Evolutionary conservation across 2,797 vertebrate species (phyloP).

Genomic region (Arctocebus calabarensis): DNA sequence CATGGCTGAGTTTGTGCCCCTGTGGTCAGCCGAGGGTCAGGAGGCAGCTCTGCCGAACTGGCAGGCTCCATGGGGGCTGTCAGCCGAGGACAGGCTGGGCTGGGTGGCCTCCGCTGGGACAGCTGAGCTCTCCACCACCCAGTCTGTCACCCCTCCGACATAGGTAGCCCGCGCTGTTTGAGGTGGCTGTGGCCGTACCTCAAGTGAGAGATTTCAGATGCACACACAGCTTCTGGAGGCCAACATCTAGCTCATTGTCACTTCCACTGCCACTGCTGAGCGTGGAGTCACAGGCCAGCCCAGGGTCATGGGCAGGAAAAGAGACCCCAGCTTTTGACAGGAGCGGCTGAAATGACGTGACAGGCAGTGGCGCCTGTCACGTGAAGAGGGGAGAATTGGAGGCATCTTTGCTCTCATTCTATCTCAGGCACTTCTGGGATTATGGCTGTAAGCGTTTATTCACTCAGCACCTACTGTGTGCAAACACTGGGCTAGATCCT

Average conservation of each 20-base stretch:
- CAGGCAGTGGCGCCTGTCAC: not conserved
- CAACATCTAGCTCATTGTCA: not conserved
- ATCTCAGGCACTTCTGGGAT: not conserved
- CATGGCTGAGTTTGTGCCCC: not conserved
- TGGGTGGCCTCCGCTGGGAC: not conserved
- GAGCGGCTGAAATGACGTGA: not conserved
- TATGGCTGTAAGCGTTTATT: not conserved
- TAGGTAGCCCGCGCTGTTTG: not conserved
- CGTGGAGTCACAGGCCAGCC: not conserved
- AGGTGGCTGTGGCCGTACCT: not conserved
- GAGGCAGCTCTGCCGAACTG: not conserved
- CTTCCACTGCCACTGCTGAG: accelerated
- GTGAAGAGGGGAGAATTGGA: not conserved
- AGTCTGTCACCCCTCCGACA: not conserved
- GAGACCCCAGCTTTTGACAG: not conserved
- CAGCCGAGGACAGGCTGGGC: too few relatives aligned
- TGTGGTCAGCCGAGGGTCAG: not conserved
- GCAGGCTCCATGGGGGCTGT: not conserved
- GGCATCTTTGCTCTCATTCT: not conserved
- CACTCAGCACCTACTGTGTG: not conserved
- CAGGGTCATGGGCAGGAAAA: not conserved
- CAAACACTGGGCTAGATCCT: not conserved
- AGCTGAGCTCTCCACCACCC: not conserved
- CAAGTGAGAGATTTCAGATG: not conserved
- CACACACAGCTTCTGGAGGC: not conserved